phyloP scores from a whole-genome alignment of 2,113 vertebrate species.

The Ailuropoda melanoleuca region DNA sequence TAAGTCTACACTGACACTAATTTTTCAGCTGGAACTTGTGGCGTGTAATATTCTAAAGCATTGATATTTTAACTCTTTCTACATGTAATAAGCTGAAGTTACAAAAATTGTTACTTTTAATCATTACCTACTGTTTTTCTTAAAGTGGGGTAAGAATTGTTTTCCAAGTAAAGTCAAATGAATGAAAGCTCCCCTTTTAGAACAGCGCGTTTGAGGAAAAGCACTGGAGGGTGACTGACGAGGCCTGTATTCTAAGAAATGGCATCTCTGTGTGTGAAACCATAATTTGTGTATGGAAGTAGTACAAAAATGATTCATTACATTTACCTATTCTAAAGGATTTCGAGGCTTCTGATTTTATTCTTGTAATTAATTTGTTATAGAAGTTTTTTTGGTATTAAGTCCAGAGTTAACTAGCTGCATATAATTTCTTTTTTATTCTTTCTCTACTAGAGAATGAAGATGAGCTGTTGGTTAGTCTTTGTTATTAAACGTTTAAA shows the following conservation, averaged over 20 bases:
- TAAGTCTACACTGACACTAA: not conserved
- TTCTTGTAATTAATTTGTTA: slow-evolving; percentile 5
- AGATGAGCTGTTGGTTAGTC: not conserved
- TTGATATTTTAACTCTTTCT: not conserved
- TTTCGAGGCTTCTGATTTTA: slow-evolving; percentile 14
- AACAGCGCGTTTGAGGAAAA: not conserved
- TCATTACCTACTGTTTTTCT: not conserved
- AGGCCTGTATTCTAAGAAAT: not conserved
- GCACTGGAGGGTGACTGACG: not conserved
- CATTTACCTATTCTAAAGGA: slow-evolving; percentile 12
- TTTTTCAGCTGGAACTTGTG: slow-evolving; percentile 12
- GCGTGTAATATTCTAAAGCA: not conserved
- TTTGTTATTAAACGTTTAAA: slow-evolving; percentile 35
- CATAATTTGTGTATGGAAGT: not conserved
- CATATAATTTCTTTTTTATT: not conserved
- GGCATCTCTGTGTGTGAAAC: not conserved
- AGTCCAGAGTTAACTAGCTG: not conserved
- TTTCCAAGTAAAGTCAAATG: slow-evolving; percentile 8
- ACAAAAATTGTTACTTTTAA: slow-evolving; percentile 10
- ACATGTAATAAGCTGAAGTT: not conserved
- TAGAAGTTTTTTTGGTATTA: not conserved
- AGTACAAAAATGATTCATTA: not conserved
- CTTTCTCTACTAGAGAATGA: slow-evolving; percentile 29
- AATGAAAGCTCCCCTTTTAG: slow-evolving; percentile 1
- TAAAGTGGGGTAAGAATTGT: slow-evolving; percentile 24